Conservation (phyloP, 2,797 vertebrate species). For the Epinephelus coioides region DNA sequence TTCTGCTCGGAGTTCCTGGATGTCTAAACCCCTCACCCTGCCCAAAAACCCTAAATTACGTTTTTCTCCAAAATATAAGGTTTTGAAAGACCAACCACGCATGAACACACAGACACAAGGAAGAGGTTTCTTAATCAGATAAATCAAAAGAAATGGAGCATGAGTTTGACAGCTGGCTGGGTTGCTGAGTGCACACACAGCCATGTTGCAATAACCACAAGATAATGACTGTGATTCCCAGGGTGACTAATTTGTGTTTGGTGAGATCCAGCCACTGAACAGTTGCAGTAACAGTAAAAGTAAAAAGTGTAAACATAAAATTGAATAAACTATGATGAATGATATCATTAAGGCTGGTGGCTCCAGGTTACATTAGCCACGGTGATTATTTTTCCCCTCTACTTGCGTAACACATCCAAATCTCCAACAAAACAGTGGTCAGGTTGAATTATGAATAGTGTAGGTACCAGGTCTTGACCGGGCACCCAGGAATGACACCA, state of each 20-base stretch:
- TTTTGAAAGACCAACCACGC: background rate
- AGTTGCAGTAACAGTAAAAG: background rate
- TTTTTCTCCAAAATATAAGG: background rate
- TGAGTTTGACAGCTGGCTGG: background rate
- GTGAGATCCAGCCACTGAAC: background rate
- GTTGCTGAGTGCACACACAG: background rate
- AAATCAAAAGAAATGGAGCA: background rate
- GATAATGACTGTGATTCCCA: constrained; percentile 12
- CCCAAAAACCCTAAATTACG: background rate
- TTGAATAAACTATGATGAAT: background rate
- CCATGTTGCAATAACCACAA: background rate
- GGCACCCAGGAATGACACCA: too few species aligned
- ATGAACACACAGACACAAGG: too few species aligned
- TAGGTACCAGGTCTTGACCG: too few species aligned
- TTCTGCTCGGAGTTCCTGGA: background rate
- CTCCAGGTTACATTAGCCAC: background rate
- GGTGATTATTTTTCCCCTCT: too few species aligned
- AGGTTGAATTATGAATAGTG: too few species aligned
- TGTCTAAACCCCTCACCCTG: too few species aligned
- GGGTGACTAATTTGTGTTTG: constrained; percentile 26
- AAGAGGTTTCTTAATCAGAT: background rate
- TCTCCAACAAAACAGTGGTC: too few species aligned
- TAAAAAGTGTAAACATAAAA: background rate
- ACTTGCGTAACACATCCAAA: too few species aligned
- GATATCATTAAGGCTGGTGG: background rate